Conservation (phyloP, 2,113 vertebrate species). For the Cercopithecus mona region DNA sequence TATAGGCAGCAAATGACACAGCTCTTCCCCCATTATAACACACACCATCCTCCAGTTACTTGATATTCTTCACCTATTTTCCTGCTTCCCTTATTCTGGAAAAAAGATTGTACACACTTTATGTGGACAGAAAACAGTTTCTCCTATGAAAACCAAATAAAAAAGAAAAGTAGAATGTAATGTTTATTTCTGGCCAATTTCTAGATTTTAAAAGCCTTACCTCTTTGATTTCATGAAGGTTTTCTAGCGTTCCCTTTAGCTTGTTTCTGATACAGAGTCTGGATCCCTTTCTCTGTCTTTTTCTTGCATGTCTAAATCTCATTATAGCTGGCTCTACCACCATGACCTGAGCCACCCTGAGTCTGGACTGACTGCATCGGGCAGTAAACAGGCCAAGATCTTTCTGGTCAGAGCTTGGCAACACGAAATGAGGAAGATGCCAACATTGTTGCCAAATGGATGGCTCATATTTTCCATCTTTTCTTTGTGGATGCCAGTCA, state of each 20-base stretch:
- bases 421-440: slow-evolving; percentile 41
- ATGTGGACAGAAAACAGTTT: slow-evolving; percentile 30
- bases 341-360: slow-evolving; percentile 46
- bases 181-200: not conserved
- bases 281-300: not conserved
- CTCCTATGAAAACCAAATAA: slow-evolving; percentile 26
- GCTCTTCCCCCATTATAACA: not conserved
- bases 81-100: not conserved
- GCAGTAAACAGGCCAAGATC: slow-evolving; percentile 65
- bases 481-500: slow-evolving; percentile 64
- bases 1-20: not conserved
- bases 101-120: not conserved
- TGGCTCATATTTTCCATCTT: slow-evolving; percentile 75
- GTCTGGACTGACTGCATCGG: slow-evolving; percentile 48
- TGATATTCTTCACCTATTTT: not conserved
- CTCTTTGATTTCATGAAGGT: not conserved
- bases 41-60: not conserved
- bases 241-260: not conserved
- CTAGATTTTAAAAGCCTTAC: not conserved
- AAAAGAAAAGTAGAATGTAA: not conserved
- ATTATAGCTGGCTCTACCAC: not conserved
- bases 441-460: slow-evolving; percentile 71
- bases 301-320: not conserved
- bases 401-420: slow-evolving; percentile 78
- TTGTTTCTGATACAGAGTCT: not conserved